phyloP scores from a whole-genome alignment of 1,140 invertebrate genomes.

The Drosophila equinoxialis region DNA sequence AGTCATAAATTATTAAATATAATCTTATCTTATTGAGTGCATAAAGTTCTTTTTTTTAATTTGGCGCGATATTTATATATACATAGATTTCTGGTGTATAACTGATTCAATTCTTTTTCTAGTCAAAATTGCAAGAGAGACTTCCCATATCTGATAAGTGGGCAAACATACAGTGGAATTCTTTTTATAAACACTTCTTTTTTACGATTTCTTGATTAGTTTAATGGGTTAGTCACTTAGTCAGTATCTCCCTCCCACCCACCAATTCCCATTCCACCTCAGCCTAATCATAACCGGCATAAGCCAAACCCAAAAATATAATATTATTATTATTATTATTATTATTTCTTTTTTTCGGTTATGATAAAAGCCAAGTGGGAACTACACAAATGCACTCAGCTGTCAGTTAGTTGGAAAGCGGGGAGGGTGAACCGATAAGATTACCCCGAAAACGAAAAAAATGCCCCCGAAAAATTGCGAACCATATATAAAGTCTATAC shows the following conservation, averaged over 20 bases:
- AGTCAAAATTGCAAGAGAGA: constrained; percentile 43
- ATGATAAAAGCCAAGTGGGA: constrained; percentile 36
- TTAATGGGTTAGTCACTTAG: constrained; percentile 9
- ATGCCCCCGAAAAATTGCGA: constrained; percentile 21
- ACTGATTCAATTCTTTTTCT: constrained; percentile 33
- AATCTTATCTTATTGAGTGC: constrained; percentile 57
- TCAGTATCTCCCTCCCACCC: background rate
- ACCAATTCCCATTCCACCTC: too few species aligned
- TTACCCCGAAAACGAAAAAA: constrained; percentile 39
- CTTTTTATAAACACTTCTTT: constrained; percentile 3
- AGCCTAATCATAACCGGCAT: background rate
- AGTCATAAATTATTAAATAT: constrained; percentile 51
- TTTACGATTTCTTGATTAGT: constrained; percentile 8
- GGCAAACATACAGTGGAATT: background rate
- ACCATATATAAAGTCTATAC: constrained; percentile 58
- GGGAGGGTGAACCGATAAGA: constrained; percentile 52
- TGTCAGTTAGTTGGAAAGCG: background rate
- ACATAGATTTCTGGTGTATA: constrained; percentile 11
- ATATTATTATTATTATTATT: constrained; percentile 22
- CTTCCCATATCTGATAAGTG: constrained; percentile 36
- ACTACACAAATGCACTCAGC: constrained; percentile 41
- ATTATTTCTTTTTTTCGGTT: background rate
- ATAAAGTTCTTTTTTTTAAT: constrained; percentile 27
- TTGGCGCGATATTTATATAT: constrained; percentile 25
- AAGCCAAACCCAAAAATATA: constrained; percentile 20